Evolutionary conservation across 2,797 vertebrate genomes (phyloP), one percentile per base, ranked within the genome.

Genomic region (Leucoraja ocellata): DNA sequence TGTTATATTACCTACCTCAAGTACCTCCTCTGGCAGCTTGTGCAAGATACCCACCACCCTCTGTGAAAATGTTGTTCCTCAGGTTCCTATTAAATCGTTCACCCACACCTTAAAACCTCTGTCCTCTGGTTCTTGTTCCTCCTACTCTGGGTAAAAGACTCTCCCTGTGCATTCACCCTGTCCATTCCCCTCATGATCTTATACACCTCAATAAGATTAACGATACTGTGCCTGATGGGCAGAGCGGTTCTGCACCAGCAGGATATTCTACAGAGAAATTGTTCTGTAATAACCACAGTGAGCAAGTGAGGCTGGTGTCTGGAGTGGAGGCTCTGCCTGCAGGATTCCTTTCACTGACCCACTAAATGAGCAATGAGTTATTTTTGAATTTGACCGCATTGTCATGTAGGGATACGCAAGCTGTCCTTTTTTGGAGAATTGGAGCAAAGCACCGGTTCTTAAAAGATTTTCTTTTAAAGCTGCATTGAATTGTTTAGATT

Each of bases 321-420:
- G 90, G 73, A 76, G 71, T 76, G 36, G 36, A 92, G 28, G 73
- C 28, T 21, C 71, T 76, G 71, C 36, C 46, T 54, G 73, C 90
- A 76, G 90, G 71, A 76, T 76, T 58, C 68, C 7, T 84, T 46
- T 92, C 90, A 92, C 54, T 92, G 90, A 74, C 36, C 71, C 90
- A 92, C 71, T 76, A 92, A 92, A 92, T 76, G 90, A 76, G 68
- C 39, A 46, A 74, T 46, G 36, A 74, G 90, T 74, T 92, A 92
- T 92, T 92, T 92, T 92, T 92, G 73, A 92, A 92, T 54, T 54
- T 76, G 90, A 92, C 71, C 74, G 71, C 68, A 54, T n/a, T 76
- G 90, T 76, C 90, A 74, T 76, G 73, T 54, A n/a, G 90, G 90
- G 90, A 73, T 46, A 54, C 25, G 36, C 71, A 92, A 54, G 90